phyloP scores from a whole-genome alignment of 2,888 invertebrate species.

The Leptopterna dolabrata region DNA sequence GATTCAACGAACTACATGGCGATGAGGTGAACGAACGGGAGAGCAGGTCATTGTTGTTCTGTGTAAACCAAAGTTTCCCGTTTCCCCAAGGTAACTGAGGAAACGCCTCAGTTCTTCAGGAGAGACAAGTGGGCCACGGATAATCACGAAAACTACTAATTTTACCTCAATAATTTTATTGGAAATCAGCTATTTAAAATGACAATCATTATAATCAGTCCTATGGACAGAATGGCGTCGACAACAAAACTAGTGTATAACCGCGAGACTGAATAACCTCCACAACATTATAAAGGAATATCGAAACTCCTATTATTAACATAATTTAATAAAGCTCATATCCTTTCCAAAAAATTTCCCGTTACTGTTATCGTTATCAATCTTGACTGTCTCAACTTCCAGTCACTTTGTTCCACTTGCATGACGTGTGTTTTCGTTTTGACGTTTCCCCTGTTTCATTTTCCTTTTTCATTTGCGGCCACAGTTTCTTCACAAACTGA shows the following conservation, averaged over 20 bases:
- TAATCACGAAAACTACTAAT: neutral
- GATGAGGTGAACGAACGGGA: neutral
- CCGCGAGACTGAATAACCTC: neutral
- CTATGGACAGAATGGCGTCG: constrained; percentile 6
- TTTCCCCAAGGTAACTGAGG: neutral
- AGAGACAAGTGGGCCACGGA: neutral
- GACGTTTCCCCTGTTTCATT: too few species aligned
- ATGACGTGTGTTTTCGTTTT: neutral
- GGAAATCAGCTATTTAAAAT: too few species aligned
- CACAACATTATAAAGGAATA: neutral
- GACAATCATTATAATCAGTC: too few species aligned
- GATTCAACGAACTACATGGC: constrained; percentile 20
- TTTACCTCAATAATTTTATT: too few species aligned
- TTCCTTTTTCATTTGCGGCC: neutral
- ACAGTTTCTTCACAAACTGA: neutral
- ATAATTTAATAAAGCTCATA: neutral
- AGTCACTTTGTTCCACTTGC: neutral
- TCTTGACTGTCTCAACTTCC: neutral
- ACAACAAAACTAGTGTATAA: neutral
- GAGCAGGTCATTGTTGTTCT: neutral
- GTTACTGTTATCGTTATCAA: neutral
- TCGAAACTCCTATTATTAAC: neutral
- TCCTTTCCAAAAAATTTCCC: neutral
- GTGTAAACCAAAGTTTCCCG: neutral
- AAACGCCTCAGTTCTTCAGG: neutral